Conservation (phyloP, 2,888 invertebrate species). For the Vesta saturnalis region DNA sequence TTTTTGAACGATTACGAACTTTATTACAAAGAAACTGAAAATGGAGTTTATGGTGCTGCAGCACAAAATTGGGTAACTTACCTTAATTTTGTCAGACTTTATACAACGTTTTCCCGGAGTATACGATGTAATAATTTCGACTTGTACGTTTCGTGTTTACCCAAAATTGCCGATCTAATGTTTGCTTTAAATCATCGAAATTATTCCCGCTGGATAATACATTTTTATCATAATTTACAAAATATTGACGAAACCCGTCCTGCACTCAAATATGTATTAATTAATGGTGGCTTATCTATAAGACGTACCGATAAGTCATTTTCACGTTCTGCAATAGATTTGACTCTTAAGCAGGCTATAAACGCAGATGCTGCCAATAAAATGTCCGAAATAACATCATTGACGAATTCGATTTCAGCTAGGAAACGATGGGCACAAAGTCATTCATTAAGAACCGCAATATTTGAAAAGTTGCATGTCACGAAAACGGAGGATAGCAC, state of each 20-base stretch:
- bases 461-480: background rate
- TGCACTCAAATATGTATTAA: background rate
- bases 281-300: background rate
- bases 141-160: conserved; percentile 44
- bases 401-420: background rate
- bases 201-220: conserved; percentile 52
- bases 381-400: background rate
- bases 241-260: conserved; percentile 21
- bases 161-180: conserved; percentile 52
- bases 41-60: background rate
- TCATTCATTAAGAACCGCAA: background rate
- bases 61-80: conserved; percentile 21
- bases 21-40: background rate
- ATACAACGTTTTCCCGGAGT: conserved; percentile 33
- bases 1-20: background rate
- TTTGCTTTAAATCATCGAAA: conserved; percentile 54
- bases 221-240: conserved; percentile 48
- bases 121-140: conserved; percentile 37
- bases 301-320: background rate
- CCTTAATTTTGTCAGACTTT: conserved; percentile 28
- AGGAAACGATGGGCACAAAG: background rate
- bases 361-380: background rate
- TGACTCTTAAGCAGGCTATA: background rate
- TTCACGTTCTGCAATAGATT: background rate
- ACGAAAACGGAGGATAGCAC: background rate